These are phyloP conservation scores for Ectemnius continuus DNA, from an alignment of 2,888 invertebrate species.

Conservation along the genomic window DNA sequence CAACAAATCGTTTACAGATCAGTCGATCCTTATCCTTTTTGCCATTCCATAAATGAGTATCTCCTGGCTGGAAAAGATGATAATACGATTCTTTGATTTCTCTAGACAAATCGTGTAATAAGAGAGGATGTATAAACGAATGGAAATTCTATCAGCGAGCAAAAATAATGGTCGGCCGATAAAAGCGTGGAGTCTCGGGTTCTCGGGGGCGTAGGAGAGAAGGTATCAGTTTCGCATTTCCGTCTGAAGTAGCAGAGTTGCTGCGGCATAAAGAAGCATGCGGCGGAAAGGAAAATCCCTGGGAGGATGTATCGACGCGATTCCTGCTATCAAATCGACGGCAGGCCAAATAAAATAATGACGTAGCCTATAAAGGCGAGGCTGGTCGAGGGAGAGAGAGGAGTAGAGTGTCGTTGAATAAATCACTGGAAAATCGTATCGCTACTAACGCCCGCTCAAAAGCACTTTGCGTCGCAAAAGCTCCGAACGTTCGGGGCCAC, in stretches of 20 bases:
- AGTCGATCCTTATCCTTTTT: too few relatives aligned
- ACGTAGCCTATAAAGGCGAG: not conserved
- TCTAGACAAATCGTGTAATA: constrained; percentile 1
- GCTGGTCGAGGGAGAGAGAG: too few relatives aligned
- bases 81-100: not conserved
- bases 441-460: not conserved
- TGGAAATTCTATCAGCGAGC: constrained; percentile 20
- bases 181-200: not conserved
- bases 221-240: constrained; percentile 21
- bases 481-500: not conserved
- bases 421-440: not conserved
- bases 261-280: not conserved
- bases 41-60: too few relatives aligned
- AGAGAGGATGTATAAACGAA: not conserved
- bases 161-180: constrained; percentile 32
- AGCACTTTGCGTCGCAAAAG: not conserved
- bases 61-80: too few relatives aligned
- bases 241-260: constrained; percentile 16
- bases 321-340: constrained; percentile 11
- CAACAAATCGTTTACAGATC: too few relatives aligned
- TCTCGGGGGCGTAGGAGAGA: too few relatives aligned
- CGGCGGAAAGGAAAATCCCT: not conserved
- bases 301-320: not conserved
- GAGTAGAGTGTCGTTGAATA: constrained; percentile 1
- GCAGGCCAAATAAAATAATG: constrained; percentile 8